phyloP scores from a whole-genome alignment of 2,797 vertebrate species.

The Petrocephalus schoutedeni region DNA sequence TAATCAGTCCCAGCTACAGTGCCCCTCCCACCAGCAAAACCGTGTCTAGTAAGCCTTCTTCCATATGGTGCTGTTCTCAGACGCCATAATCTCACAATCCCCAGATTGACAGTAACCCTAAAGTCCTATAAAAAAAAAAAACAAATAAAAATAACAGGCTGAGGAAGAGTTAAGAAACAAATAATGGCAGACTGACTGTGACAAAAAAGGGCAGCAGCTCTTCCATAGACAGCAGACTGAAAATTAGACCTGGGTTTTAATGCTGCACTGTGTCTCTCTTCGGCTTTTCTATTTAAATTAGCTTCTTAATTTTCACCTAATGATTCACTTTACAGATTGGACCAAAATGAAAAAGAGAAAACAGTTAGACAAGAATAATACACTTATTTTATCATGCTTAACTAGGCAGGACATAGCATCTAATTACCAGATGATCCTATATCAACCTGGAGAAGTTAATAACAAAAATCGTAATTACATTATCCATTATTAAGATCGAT shows the following conservation, averaged over 20 bases:
- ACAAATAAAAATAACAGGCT: too few relatives aligned
- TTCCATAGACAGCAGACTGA: background rate
- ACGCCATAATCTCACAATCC: background rate
- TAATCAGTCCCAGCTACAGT: background rate
- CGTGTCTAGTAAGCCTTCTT: background rate
- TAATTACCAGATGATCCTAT: background rate
- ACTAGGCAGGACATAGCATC: background rate
- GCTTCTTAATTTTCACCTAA: constrained; percentile 1
- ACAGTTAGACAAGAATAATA: background rate
- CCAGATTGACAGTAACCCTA: background rate
- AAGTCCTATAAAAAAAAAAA: background rate
- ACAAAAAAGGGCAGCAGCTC: background rate
- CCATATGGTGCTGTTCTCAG: background rate
- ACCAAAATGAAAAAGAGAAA: background rate
- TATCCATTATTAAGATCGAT: background rate
- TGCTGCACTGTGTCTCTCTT: background rate
- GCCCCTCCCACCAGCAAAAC: background rate
- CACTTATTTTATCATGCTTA: background rate
- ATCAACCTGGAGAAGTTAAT: background rate
- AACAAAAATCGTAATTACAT: background rate
- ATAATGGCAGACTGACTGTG: background rate
- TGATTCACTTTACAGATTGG: background rate
- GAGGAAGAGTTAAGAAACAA: background rate
- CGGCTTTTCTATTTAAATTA: background rate
- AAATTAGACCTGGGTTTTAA: background rate